phyloP scores from a whole-genome alignment of 2,113 vertebrate genomes.

The Cynoglossus semilaevis region DNA sequence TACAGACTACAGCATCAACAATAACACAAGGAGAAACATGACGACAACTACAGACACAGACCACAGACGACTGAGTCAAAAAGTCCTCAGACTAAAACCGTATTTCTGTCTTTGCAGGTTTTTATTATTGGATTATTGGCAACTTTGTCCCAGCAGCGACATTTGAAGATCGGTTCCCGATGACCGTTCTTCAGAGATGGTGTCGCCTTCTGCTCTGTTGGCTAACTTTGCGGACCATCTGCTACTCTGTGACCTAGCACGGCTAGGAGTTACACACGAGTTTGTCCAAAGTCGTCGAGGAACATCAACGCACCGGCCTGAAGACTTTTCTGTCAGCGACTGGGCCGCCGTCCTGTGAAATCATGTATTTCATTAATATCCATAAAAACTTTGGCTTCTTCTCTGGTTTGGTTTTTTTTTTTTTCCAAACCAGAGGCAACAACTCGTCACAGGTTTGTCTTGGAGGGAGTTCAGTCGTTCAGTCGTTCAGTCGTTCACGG shows the following conservation, averaged over 20 bases:
- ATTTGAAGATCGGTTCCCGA: too few species aligned
- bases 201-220: slow-evolving; percentile 27
- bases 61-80: too few species aligned
- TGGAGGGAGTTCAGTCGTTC: slow-evolving; percentile 6
- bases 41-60: too few species aligned
- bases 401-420: slow-evolving; percentile 7
- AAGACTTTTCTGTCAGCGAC: slow-evolving; percentile 14
- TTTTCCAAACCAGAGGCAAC: slow-evolving; percentile 30
- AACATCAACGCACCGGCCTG: slow-evolving; percentile 48
- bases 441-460: slow-evolving; percentile 26
- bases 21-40: too few species aligned
- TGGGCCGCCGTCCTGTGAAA: slow-evolving; percentile 3
- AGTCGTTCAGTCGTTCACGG: neutral
- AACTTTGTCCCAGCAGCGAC: too few species aligned
- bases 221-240: slow-evolving; percentile 38
- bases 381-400: neutral
- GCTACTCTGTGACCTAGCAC: slow-evolving; percentile 32
- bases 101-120: too few species aligned
- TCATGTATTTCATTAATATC: slow-evolving; percentile 14
- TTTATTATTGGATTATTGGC: too few species aligned
- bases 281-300: slow-evolving; percentile 26
- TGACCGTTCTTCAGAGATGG: slow-evolving; percentile 29
- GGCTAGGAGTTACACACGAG: slow-evolving; percentile 22
- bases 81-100: too few species aligned
- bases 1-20: too few species aligned